Percentiles rank a stretch among this genome's conserved stretches.
These are phyloP conservation scores for Lineus longissimus DNA, from an alignment of 1,140 invertebrate species.

Conservation along the genomic window DNA sequence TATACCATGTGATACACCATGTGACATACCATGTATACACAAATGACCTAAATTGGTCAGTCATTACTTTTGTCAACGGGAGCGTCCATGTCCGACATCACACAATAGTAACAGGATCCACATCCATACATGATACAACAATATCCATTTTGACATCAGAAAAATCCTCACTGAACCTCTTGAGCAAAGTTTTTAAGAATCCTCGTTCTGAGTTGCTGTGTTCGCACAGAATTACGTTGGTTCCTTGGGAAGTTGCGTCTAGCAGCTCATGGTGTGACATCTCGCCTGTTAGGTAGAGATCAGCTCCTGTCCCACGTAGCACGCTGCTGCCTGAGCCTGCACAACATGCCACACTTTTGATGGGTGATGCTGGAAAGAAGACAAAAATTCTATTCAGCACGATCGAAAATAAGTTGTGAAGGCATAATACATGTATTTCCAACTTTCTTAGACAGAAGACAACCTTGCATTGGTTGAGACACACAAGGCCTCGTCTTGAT, in stretches of 20 bases:
- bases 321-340: constrained; percentile 79
- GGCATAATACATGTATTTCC: not conserved
- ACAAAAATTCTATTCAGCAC: constrained; percentile 8
- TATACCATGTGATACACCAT: no score
- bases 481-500: no score
- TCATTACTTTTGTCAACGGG: no score
- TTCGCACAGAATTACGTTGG: constrained; percentile 82
- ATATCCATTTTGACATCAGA: constrained; percentile 62
- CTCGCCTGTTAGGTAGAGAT: constrained; percentile 87
- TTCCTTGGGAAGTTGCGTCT: constrained; percentile 63
- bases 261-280: constrained; percentile 94
- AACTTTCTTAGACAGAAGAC: not conserved
- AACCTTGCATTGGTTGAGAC: no score
- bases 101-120: constrained; percentile 63
- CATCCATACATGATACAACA: constrained; percentile 68
- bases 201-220: constrained; percentile 94
- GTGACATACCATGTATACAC: no score
- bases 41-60: no score
- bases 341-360: constrained; percentile 73
- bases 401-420: no score
- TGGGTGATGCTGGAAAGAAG: constrained; percentile 44
- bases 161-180: constrained; percentile 48
- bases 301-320: constrained; percentile 66
- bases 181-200: constrained; percentile 61
- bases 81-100: no score